phyloP scores from a whole-genome alignment of 1,140 invertebrate genomes.

The Bombus pascuorum region DNA sequence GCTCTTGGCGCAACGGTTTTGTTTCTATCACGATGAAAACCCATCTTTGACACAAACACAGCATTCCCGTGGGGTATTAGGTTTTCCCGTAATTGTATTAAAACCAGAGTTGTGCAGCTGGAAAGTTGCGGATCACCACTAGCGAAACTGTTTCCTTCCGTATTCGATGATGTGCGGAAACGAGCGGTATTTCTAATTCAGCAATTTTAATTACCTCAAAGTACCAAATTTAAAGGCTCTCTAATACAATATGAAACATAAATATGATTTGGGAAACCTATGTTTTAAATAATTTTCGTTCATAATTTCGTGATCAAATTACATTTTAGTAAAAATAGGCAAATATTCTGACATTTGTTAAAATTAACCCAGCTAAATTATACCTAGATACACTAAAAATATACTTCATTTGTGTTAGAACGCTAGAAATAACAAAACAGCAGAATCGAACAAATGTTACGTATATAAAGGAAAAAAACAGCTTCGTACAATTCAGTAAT shows the following conservation, averaged over 20 bases:
- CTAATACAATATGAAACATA: background rate
- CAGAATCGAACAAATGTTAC: no score
- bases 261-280: background rate
- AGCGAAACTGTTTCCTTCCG: slow-evolving; percentile 48
- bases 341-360: no score
- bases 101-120: slow-evolving; percentile 60
- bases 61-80: slow-evolving; percentile 64
- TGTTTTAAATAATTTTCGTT: no score
- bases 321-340: no score
- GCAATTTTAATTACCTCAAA: background rate
- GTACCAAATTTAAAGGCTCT: background rate
- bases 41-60: slow-evolving; percentile 53
- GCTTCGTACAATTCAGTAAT: no score
- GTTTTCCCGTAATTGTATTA: slow-evolving; percentile 69
- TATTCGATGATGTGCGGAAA: slow-evolving; percentile 53
- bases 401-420: no score
- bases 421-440: no score
- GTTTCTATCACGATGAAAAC: slow-evolving; percentile 36
- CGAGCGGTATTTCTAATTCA: background rate
- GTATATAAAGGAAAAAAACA: no score
- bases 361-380: no score
- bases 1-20: slow-evolving; percentile 36
- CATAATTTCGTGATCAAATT: no score
- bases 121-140: slow-evolving; percentile 63
- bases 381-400: no score